Base-by-base conservation (phyloP, 1,140 invertebrate genomes). In the Tetramorium parvispinum region DNA sequence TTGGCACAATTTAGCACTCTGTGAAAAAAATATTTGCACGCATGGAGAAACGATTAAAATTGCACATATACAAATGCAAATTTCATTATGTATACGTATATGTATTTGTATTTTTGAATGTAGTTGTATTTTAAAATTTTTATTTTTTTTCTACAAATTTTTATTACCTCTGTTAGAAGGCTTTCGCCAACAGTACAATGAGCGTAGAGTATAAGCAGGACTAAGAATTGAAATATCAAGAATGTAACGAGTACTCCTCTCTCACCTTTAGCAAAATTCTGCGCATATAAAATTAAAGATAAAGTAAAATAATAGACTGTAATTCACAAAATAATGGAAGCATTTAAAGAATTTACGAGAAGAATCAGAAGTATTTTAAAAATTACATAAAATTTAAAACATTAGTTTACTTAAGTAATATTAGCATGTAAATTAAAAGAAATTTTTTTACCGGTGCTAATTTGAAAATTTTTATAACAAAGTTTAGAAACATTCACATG, bases 111-210 rank as follows among this genome's bases (percentile, higher is more conserved):
- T 43, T 40, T 59, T 4, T 66, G n/a, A n/a, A 65, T 65, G 32
- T 37, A 63, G 6, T 2, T 63, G 8, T 59, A 59, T 59, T 40
- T 65, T 63, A n/a, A 46, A 53, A 55, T 40, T 75, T 32, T 16
- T 16, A 32, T 46, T 4, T 37, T 51, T 37, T 1, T 76, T 16
- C 32, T 49, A 18, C 46, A n/a, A 21, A 49, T 61, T 32, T 32
- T 32, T 3, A 3, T 86, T 86, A 94, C 93, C 91, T 94, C 93
- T 3, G 92, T 92, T 68, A 94, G 59, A 37, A 94, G 88, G 82
- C 71, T 90, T 73, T 94, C 91, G 10, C 93, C 93, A 3, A 93
- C 88, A 7, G 89, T 88, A 57, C 93, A 94, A 49, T 91, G 79
- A 37, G 90, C 90, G 73, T 91, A 94, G 6, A 94, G 83, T 43